Percentiles rank a stretch among this genome's conserved stretches.
Conservation (phyloP, 2,888 invertebrate species). For the Tenthredo distinguenda region DNA sequence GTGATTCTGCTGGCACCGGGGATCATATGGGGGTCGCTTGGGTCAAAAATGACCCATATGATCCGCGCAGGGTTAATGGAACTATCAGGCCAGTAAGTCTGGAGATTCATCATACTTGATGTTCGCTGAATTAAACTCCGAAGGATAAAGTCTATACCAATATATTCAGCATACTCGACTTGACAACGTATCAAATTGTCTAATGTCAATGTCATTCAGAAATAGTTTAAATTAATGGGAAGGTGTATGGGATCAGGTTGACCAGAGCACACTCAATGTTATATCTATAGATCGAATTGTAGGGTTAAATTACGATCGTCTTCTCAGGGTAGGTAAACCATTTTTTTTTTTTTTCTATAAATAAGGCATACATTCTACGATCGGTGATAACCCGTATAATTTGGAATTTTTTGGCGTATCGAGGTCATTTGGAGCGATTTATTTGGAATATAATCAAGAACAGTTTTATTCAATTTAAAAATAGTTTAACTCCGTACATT, state of each 20-base stretch:
- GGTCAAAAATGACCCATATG: too few species aligned
- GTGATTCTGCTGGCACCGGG: too few species aligned
- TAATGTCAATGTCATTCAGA: too few species aligned
- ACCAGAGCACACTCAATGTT: not conserved
- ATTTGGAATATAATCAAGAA: not conserved
- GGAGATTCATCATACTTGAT: too few species aligned
- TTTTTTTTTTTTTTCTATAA: not conserved
- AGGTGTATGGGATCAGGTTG: conserved; percentile 8
- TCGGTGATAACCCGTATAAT: not conserved
- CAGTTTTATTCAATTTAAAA: not conserved
- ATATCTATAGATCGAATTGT: not conserved
- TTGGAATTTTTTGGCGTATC: not conserved
- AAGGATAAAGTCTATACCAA: too few species aligned
- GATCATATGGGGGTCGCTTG: too few species aligned
- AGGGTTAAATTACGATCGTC: conserved; percentile 12
- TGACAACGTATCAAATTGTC: too few species aligned
- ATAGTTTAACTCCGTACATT: not conserved
- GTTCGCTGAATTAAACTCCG: too few species aligned
- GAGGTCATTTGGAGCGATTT: not conserved
- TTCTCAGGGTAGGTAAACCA: not conserved
- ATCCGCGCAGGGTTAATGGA: too few species aligned
- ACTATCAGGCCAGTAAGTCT: too few species aligned
- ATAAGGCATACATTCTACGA: not conserved
- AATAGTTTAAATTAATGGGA: not conserved
- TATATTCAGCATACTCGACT: too few species aligned